These are phyloP conservation scores for Gila robusta DNA, from an alignment of 2,797 vertebrate species.

Conservation along the genomic window DNA sequence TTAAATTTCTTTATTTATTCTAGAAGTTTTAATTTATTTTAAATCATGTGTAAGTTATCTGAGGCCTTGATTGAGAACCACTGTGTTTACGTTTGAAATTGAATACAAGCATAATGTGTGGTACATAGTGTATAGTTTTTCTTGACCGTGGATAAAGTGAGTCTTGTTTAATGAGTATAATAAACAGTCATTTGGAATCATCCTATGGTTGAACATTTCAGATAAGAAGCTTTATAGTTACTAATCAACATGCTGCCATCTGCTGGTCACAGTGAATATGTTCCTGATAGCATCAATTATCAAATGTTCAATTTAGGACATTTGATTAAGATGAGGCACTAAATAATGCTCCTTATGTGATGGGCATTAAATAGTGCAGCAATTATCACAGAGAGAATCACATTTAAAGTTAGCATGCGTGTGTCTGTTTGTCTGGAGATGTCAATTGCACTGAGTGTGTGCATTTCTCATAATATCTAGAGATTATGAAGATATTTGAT, in stretches of 20 bases:
- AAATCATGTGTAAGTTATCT: not conserved
- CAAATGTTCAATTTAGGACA: not conserved
- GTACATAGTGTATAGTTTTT: not conserved
- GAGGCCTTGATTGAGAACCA: not conserved
- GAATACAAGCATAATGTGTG: not conserved
- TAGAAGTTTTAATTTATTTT: not conserved
- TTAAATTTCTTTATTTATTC: too few relatives aligned
- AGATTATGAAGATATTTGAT: too few relatives aligned
- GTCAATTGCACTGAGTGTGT: not conserved
- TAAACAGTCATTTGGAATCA: not conserved
- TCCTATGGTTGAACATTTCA: not conserved
- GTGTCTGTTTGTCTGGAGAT: not conserved
- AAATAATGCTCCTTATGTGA: not conserved
- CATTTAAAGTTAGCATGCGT: not conserved
- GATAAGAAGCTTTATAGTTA: not conserved
- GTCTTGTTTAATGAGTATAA: not conserved
- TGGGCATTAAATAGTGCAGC: too few relatives aligned
- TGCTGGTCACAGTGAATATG: slow-evolving; percentile 41
- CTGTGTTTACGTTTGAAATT: not conserved
- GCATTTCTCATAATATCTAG: too few relatives aligned
- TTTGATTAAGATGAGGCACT: not conserved
- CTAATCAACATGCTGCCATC: slow-evolving; percentile 59
- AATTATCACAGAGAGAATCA: not conserved
- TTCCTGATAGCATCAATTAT: not conserved
- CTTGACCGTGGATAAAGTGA: not conserved